phyloP scores from a whole-genome alignment of 2,797 vertebrate species.

The Sebastiscus tertius region DNA sequence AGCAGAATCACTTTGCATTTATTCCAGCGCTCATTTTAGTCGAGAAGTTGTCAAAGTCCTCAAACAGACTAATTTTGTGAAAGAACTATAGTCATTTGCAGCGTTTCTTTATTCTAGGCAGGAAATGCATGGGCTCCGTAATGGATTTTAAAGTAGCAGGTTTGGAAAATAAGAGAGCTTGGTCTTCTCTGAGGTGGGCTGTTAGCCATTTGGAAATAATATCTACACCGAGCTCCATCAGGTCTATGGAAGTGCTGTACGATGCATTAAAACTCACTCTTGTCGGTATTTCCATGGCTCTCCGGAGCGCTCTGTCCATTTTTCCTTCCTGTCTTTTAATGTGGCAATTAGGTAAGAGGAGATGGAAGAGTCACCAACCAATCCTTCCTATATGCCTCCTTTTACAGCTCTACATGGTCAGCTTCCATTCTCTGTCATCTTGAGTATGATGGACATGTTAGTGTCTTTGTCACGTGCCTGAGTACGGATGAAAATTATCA shows the following conservation, averaged over 20 bases:
- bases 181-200: slow-evolving; percentile 22
- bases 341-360: slow-evolving; percentile 21
- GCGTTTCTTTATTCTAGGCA: slow-evolving; percentile 24
- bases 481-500: not conserved
- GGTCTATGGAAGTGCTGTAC: slow-evolving; percentile 26
- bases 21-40: not conserved
- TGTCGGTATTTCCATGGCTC: slow-evolving; percentile 25
- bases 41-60: not conserved
- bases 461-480: not conserved
- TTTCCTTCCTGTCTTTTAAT: slow-evolving; percentile 51
- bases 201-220: slow-evolving; percentile 47
- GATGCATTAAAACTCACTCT: slow-evolving; percentile 52
- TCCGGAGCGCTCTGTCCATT: slow-evolving; percentile 20
- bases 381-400: not conserved
- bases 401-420: not conserved
- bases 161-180: slow-evolving; percentile 33
- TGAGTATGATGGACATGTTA: not conserved
- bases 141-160: slow-evolving; percentile 61
- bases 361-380: slow-evolving; percentile 15
- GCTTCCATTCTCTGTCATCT: not conserved
- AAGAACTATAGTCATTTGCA: not conserved
- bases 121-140: slow-evolving; percentile 30
- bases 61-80: slow-evolving; percentile 3
- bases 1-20: not conserved
- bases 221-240: slow-evolving; percentile 23